Evolutionary conservation across 2,888 invertebrate genomes (phyloP).

Genomic region (Chloroclysta siterata): DNA sequence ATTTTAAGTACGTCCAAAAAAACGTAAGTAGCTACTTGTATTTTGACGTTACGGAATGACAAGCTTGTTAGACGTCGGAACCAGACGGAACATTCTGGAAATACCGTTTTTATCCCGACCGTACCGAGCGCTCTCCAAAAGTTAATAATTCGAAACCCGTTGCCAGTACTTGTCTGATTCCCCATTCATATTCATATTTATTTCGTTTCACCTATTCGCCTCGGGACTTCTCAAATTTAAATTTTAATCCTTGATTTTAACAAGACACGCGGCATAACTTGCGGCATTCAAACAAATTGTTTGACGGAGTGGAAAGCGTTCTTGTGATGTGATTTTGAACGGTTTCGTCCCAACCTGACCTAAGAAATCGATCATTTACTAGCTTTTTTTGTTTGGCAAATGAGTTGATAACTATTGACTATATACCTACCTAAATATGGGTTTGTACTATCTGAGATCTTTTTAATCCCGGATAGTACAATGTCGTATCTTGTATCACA

Average conservation of each 20-base stretch:
- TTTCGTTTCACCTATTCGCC: constrained; percentile 81
- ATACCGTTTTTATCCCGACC: constrained; percentile 55
- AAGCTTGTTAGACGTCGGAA: constrained; percentile 63
- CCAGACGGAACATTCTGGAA: constrained; percentile 52
- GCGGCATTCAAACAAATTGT: constrained; percentile 66
- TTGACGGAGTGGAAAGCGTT: constrained; percentile 74
- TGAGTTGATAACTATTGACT: no score
- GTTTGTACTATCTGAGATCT: no score
- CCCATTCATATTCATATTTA: constrained; percentile 85
- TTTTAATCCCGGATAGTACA: no score
- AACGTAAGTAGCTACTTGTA: constrained; percentile 43
- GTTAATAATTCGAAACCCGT: constrained; percentile 82
- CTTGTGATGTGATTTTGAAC: constrained; percentile 65
- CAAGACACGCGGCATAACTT: constrained; percentile 72
- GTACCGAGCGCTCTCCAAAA: constrained; percentile 76
- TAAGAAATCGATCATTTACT: not conserved
- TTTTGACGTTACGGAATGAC: constrained; percentile 60
- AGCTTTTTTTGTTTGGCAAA: not conserved
- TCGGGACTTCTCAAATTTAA: constrained; percentile 71
- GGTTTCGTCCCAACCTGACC: constrained; percentile 20
- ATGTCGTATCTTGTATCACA: no score
- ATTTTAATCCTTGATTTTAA: constrained; percentile 80
- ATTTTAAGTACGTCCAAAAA: constrained; percentile 30
- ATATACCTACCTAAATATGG: no score
- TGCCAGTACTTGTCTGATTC: constrained; percentile 75